Percentiles rank a stretch among this genome's conserved stretches.
Evolutionary conservation across 2,888 invertebrate species (phyloP).

Genomic region (Copidosoma aretas): DNA sequence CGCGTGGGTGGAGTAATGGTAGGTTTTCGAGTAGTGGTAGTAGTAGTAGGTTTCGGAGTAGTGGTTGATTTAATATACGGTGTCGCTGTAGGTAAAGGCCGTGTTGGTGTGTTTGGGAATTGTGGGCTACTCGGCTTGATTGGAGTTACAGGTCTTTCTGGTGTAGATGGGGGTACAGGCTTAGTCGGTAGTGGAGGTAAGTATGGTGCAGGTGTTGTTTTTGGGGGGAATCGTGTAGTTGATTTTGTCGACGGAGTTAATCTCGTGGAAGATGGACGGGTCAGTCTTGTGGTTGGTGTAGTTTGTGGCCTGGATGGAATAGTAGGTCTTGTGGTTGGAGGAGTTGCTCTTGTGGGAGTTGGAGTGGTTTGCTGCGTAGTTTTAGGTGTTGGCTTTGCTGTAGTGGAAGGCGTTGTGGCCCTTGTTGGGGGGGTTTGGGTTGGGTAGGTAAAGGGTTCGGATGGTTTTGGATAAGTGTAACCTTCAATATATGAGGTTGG

Average conservation of each 20-base stretch:
- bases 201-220: constrained; percentile 4
- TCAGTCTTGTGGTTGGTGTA: constrained; percentile 41
- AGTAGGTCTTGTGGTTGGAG: constrained; percentile 36
- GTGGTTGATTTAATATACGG: too few species aligned
- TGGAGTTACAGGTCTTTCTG: constrained; percentile 51
- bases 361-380: too few species aligned
- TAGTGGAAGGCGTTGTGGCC: too few species aligned
- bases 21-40: constrained; percentile 52
- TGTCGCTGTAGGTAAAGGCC: constrained; percentile 55
- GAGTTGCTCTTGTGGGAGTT: constrained; percentile 36
- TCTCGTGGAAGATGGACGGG: constrained; percentile 33
- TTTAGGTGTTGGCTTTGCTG: constrained; percentile 41
- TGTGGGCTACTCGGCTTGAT: constrained; percentile 59
- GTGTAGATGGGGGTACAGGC: constrained; percentile 36
- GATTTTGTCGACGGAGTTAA: constrained; percentile 25
- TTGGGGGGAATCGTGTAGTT: constrained; percentile 32
- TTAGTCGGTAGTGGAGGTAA: constrained; percentile 14
- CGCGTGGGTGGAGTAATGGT: constrained; percentile 43
- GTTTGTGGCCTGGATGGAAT: constrained; percentile 30
- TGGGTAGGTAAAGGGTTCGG: too few species aligned
- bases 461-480: too few species aligned
- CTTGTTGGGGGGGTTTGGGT: too few species aligned
- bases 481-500: too few species aligned
- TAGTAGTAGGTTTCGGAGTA: constrained; percentile 59
- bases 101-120: constrained; percentile 48